These are phyloP conservation scores for Vanacampus margaritifer DNA, from an alignment of 2,113 vertebrate genomes.

Conservation along the genomic window DNA sequence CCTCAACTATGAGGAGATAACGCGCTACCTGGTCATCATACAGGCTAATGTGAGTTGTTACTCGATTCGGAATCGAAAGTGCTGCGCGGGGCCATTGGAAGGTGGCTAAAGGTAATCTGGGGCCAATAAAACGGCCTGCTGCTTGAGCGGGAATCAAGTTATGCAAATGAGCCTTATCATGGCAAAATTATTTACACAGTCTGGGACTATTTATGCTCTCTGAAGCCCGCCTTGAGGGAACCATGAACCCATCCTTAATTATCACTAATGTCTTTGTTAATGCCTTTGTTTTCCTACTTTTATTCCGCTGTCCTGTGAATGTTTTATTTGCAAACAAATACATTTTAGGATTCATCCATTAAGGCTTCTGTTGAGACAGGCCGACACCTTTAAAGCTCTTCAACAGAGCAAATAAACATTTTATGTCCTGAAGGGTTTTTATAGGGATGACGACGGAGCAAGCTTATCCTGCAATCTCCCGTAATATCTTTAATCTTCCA, in stretches of 20 bases:
- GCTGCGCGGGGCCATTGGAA: not conserved
- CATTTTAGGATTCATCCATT: constrained; percentile 12
- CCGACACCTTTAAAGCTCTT: constrained; percentile 7
- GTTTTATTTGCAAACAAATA: constrained; percentile 30
- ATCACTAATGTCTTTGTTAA: constrained; percentile 38
- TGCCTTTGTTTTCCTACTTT: constrained; percentile 27
- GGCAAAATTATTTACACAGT: constrained; percentile 13
- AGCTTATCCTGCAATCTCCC: not conserved
- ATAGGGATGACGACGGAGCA: not conserved
- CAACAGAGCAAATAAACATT: not conserved
- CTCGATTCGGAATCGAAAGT: not conserved
- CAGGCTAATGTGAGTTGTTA: constrained; percentile 88
- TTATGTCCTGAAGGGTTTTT: not conserved
- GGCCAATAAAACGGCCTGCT: not conserved
- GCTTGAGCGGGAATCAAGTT: constrained; percentile 6
- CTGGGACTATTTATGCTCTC: constrained; percentile 11
- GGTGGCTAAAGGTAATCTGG: not conserved
- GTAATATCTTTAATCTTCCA: not conserved
- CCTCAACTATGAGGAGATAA: constrained; percentile 95
- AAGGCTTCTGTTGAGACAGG: constrained; percentile 19
- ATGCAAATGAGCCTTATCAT: constrained; percentile 22
- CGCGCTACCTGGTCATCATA: constrained; percentile 87
- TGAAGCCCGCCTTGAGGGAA: constrained; percentile 20
- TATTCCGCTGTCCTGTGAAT: constrained; percentile 12
- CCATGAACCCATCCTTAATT: constrained; percentile 24